Conservation (phyloP, 2,797 vertebrate genomes). For the Menidia menidia region DNA sequence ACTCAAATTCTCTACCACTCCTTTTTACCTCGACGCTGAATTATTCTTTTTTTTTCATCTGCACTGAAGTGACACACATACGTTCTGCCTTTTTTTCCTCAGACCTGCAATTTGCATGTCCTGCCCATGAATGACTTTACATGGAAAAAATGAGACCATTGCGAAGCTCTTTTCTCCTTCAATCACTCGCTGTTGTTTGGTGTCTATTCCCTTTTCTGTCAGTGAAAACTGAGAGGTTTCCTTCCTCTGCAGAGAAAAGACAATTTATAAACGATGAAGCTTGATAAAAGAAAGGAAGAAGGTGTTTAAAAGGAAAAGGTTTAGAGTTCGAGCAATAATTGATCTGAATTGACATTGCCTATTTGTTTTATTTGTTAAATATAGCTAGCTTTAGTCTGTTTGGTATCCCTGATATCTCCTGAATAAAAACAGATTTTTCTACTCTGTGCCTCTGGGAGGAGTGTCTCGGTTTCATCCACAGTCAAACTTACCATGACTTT, state of each 20-base stretch:
- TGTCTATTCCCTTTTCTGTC: constrained; percentile 33
- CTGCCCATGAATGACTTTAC: constrained; percentile 65
- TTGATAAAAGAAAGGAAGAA: no score
- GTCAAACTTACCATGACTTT: no score
- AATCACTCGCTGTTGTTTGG: constrained; percentile 21
- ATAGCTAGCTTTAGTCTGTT: no score
- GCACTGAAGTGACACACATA: constrained; percentile 13
- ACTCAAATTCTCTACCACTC: constrained; percentile 2
- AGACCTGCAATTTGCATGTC: constrained; percentile 50
- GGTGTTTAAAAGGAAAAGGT: no score
- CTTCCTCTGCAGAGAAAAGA: constrained; percentile 12
- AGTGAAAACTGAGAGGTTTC: constrained; percentile 19
- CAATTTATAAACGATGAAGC: not conserved
- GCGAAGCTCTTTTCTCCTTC: constrained; percentile 70
- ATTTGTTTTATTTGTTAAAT: no score
- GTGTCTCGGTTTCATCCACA: no score
- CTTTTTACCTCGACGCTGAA: constrained; percentile 15
- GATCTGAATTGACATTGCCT: no score
- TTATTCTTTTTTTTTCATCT: not conserved
- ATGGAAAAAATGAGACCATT: constrained; percentile 74
- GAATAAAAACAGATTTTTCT: no score
- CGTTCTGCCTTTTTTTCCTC: constrained; percentile 25
- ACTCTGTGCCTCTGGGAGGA: no score
- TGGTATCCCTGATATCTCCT: no score
- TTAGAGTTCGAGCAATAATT: no score